phyloP scores from a whole-genome alignment of 2,113 vertebrate genomes.

The Myotis brandtii region DNA sequence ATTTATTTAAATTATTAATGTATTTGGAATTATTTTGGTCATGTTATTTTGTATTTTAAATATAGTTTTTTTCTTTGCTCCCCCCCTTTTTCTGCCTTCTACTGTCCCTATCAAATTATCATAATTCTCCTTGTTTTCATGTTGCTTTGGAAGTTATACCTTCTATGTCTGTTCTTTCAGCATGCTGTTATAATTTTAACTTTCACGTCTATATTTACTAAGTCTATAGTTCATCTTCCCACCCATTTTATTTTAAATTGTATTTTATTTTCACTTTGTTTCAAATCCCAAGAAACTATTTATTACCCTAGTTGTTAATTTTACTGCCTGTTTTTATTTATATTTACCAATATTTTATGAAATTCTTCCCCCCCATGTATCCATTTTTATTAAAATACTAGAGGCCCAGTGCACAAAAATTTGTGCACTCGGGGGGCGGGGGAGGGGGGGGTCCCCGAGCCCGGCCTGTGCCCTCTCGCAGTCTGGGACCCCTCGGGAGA shows the following conservation, averaged over 20 bases:
- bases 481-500: no score
- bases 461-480: no score
- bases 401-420: no score
- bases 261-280: neutral
- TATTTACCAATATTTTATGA: neutral
- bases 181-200: neutral
- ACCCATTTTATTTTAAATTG: neutral
- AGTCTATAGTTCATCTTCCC: neutral
- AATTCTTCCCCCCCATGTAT: neutral
- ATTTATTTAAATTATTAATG: neutral
- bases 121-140: neutral
- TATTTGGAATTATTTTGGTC: neutral
- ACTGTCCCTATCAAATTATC: neutral
- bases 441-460: no score
- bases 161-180: neutral
- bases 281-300: neutral
- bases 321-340: neutral
- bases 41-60: neutral
- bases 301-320: neutral
- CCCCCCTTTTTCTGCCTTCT: neutral
- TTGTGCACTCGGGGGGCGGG: no score
- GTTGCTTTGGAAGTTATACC: neutral
- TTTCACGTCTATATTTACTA: neutral
- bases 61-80: neutral
- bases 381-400: no score